Evolutionary conservation across 2,888 invertebrate genomes (phyloP).

Genomic region (Creontiades dilutus): DNA sequence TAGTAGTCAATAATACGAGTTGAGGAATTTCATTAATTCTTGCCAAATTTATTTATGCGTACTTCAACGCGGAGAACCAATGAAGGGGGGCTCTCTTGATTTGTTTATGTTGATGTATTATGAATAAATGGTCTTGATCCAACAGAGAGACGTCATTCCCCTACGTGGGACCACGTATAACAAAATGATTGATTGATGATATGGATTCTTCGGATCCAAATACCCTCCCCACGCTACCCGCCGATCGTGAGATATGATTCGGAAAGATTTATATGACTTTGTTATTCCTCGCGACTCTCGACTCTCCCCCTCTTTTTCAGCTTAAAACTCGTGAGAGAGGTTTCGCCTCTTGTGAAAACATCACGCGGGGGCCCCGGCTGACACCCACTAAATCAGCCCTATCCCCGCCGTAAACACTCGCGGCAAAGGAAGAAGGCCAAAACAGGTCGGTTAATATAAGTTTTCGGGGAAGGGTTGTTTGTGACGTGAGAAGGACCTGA

Average conservation of each 20-base stretch:
- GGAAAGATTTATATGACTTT: not conserved
- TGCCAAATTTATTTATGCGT: no score
- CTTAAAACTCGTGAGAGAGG: no score
- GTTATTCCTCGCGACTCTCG: not conserved
- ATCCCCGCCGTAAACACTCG: slow-evolving; percentile 3
- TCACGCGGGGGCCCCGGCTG: not conserved
- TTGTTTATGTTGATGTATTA: no score
- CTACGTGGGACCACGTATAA: not conserved
- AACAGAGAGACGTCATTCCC: not conserved
- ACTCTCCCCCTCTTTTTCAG: no score
- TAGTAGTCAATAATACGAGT: no score
- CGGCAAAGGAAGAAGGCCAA: not conserved
- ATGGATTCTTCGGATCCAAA: not conserved
- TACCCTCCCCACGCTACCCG: not conserved
- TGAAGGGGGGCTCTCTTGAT: no score
- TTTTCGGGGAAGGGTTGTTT: slow-evolving; percentile 40
- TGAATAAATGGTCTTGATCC: not conserved
- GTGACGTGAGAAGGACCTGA: slow-evolving; percentile 31
- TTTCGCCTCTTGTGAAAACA: not conserved
- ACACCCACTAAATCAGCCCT: slow-evolving; percentile 7
- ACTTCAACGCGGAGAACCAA: no score
- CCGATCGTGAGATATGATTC: not conserved
- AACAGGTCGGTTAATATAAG: slow-evolving; percentile 7
- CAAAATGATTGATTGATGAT: not conserved
- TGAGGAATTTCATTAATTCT: no score